Base-by-base conservation (phyloP, 2,113 vertebrate species). In the Rissa tridactyla region DNA sequence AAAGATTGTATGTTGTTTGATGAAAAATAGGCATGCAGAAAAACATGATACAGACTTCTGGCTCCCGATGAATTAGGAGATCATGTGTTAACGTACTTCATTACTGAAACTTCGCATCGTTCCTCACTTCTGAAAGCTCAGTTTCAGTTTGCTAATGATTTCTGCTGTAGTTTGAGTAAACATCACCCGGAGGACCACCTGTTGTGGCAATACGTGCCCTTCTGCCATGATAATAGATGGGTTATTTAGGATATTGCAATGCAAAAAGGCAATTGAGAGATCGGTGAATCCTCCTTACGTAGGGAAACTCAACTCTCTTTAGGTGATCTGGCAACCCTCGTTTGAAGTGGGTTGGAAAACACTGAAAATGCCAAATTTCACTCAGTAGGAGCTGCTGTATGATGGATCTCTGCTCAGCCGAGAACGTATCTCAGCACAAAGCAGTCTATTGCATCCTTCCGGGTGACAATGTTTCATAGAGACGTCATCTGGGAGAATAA, bases 1-100 rank as follows among this genome's bases (percentile, higher is more conserved):
- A 96, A 97, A 97, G 96, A 96, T 96, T 91, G 95, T 93, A 77
- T 84, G 93, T 81, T 92, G 94, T 83, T 96, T 97, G 96, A 97
- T 97, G 96, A 95, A 97, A 96, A 98, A 96, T 97, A 96, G 90
- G 94, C 91, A 94, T 42, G 58, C 85, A 88, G 93, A 81, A 94
- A 94, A 95, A 94, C 82, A 90, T 10, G 82, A 94, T 87, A 23
- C 94, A 93, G 94, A 81, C 79, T 83, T 86, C 92, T 94, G 94
- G 82, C 90, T 96, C 77, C 91, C 58, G 91, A 96, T 90, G 95
- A 96, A 97, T 95, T 90, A 92, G 90, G 81, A 91, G 82, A 96
- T 94, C 25, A 29, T 77, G 82, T 30, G 38, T 54, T 86, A 68
- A 78, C 49, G 42, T 34, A 87, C 84, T 98, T 97, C 70, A 79